A percentile compares a stretch with the other conserved stretches of the same genome.
phyloP scores from a whole-genome alignment of 2,113 vertebrate species.

The Serilophus lunatus region DNA sequence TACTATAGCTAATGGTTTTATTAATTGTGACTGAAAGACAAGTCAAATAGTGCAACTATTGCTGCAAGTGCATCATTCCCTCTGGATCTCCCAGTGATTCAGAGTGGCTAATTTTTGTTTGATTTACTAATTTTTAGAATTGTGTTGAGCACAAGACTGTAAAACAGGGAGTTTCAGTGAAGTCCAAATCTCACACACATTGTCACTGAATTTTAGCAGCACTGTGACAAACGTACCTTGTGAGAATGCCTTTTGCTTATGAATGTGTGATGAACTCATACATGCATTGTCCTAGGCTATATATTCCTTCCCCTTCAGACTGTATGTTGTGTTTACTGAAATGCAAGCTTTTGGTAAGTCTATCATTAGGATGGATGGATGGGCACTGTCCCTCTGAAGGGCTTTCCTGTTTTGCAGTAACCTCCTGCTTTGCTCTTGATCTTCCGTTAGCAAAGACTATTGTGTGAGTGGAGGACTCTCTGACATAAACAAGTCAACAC shows the following conservation, averaged over 20 bases:
- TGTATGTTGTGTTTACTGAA: background rate
- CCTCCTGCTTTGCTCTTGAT: background rate
- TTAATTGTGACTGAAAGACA: background rate
- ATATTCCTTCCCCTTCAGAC: background rate
- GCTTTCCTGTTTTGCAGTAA: background rate
- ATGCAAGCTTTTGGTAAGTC: background rate
- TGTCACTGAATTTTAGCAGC: background rate
- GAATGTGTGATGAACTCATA: background rate
- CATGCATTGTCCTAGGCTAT: background rate
- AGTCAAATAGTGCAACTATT: background rate
- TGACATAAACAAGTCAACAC: background rate
- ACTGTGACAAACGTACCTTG: background rate
- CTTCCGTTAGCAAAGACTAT: background rate
- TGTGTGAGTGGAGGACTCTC: background rate
- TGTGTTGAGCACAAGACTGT: background rate
- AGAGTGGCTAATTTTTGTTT: background rate
- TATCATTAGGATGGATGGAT: background rate
- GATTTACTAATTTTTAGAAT: background rate
- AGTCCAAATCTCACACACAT: background rate
- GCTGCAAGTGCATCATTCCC: background rate
- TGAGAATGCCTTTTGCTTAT: background rate
- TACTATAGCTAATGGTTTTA: background rate
- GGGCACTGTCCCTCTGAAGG: background rate
- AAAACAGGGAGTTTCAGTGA: background rate
- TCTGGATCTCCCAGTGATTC: background rate